phyloP scores from a whole-genome alignment of 2,888 invertebrate species.

The Tetragnatha montana region DNA sequence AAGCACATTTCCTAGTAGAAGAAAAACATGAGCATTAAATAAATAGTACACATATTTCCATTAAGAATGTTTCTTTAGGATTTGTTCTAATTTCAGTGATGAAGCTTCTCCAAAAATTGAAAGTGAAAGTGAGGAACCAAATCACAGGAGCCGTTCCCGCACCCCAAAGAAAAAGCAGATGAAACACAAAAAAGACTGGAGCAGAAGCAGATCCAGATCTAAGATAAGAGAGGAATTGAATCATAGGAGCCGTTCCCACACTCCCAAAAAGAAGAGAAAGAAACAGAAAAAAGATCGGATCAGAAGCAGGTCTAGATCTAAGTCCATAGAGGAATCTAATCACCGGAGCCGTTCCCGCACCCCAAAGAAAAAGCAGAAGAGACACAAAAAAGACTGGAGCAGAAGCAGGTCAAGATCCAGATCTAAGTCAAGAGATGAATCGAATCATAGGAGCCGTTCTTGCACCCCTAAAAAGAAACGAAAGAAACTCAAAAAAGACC shows the following conservation, averaged over 20 bases:
- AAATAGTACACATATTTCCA: too few relatives aligned
- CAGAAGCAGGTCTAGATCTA: conserved; percentile 21
- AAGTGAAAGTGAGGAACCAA: neutral
- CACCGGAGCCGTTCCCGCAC: conserved; percentile 2
- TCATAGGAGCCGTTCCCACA: neutral
- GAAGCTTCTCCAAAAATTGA: neutral
- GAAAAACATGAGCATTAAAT: too few relatives aligned
- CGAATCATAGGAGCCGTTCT: neutral
- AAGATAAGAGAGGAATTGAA: neutral
- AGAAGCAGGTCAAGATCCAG: conserved; percentile 48
- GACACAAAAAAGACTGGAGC: conserved; percentile 48
- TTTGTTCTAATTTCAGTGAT: neutral
- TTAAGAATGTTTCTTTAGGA: too few relatives aligned
- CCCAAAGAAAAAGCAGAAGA: conserved; percentile 17
- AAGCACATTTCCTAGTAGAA: too few relatives aligned
- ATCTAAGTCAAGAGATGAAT: neutral
- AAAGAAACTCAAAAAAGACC: conserved; percentile 46
- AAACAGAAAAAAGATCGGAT: conserved; percentile 50
- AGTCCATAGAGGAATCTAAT: neutral
- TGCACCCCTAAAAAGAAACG: conserved; percentile 13
- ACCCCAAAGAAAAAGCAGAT: conserved; percentile 14
- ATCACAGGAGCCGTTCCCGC: neutral
- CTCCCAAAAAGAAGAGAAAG: conserved; percentile 7
- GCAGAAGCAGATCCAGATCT: conserved; percentile 54
- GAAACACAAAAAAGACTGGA: conserved; percentile 50